These are phyloP conservation scores for Diabrotica balteata DNA, from an alignment of 2,888 invertebrate species.

Conservation along the genomic window DNA sequence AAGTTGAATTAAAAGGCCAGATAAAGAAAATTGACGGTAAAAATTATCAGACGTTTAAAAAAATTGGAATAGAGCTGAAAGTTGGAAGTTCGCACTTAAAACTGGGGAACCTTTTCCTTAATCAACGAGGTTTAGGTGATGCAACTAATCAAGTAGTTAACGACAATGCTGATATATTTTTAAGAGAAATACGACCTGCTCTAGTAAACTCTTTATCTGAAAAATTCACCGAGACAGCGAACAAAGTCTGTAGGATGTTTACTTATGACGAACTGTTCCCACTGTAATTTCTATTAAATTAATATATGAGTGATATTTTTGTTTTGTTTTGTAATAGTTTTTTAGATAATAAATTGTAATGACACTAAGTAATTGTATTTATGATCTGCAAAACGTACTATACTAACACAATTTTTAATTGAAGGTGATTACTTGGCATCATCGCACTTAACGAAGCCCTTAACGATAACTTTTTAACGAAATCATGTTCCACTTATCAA, in stretches of 20 bases:
- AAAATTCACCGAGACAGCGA: conserved; percentile 73
- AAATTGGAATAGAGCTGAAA: conserved; percentile 68
- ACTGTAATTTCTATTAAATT: background rate
- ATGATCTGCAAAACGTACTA: no score
- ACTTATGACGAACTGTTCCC: conserved; percentile 76
- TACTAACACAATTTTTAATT: no score
- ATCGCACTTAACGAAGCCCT: no score
- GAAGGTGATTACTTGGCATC: no score
- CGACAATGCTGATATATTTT: conserved; percentile 71
- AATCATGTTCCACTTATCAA: no score
- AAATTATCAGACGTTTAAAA: conserved; percentile 69
- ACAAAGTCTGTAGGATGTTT: conserved; percentile 72
- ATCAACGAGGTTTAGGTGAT: conserved; percentile 69
- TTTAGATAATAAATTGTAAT: background rate
- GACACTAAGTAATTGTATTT: no score
- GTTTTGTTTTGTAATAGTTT: background rate
- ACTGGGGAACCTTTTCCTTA: conserved; percentile 72
- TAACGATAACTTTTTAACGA: no score
- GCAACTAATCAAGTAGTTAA: conserved; percentile 73
- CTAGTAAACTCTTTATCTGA: conserved; percentile 70
- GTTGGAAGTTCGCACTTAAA: conserved; percentile 68
- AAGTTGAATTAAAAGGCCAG: conserved; percentile 70
- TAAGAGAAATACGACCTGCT: conserved; percentile 73
- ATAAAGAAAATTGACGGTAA: conserved; percentile 66
- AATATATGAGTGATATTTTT: background rate